Conservation (phyloP, 2,888 invertebrate species). For the Dryadula phaetusa region DNA sequence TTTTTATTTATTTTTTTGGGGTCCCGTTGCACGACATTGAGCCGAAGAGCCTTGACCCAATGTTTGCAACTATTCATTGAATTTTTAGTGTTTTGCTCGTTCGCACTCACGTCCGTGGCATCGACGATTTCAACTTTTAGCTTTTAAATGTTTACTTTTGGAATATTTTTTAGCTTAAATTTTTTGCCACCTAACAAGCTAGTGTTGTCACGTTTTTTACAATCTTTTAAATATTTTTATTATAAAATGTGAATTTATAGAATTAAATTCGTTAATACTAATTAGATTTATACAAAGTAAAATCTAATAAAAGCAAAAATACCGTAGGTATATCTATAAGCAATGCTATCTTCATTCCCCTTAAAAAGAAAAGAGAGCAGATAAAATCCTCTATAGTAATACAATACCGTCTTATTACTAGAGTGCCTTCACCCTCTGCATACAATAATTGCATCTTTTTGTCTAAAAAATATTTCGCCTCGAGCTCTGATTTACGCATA, state of each 20-base stretch:
- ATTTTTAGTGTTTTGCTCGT: constrained; percentile 53
- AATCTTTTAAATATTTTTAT: background rate
- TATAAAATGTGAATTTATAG: background rate
- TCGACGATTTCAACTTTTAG: constrained; percentile 9
- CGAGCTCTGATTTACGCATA: constrained; percentile 83
- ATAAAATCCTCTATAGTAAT: constrained; percentile 24
- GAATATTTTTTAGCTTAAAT: constrained; percentile 1
- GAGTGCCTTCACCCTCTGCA: constrained; percentile 60
- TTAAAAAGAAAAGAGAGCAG: constrained; percentile 18
- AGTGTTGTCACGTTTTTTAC: background rate
- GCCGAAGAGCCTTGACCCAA: constrained; percentile 62
- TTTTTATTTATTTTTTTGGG: constrained; percentile 38
- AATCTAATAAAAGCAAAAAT: background rate
- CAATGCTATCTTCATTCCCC: constrained; percentile 40
- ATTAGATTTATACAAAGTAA: background rate
- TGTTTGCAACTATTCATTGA: constrained; percentile 56
- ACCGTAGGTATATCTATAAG: background rate
- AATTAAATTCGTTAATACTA: background rate
- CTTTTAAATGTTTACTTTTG: constrained; percentile 16
- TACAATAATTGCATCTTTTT: constrained; percentile 81
- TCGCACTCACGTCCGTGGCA: constrained; percentile 34
- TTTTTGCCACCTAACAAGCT: background rate
- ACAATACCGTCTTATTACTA: constrained; percentile 34
- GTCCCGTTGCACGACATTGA: constrained; percentile 56
- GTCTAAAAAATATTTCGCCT: constrained; percentile 76